These are phyloP conservation scores for sheep (Ovis aries) DNA, from an alignment of 2,113 vertebrate genomes.

Conservation along the genomic window ARS-UI_Ramb_v3.0 NC_056058.1:91810001-91810500, in stretches of 20 bases:
- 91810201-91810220: slow-evolving; percentile 75
- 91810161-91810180: slow-evolving; percentile 75
- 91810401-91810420: slow-evolving; percentile 75
- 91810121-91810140: slow-evolving; percentile 75
- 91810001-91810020: slow-evolving; percentile 55
- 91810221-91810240: slow-evolving; percentile 74
- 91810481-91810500: slow-evolving; percentile 86
- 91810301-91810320: slow-evolving; percentile 67
- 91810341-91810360: slow-evolving; percentile 54
- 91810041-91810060: slow-evolving; percentile 65
- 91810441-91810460: slow-evolving; percentile 80
- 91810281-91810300: slow-evolving; percentile 67
- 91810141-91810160: slow-evolving; percentile 77
- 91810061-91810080: slow-evolving; percentile 73
- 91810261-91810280: slow-evolving; percentile 64
- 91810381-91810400: slow-evolving; percentile 65
- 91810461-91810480: slow-evolving; percentile 83
- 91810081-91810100: slow-evolving; percentile 42
- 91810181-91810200: slow-evolving; percentile 80
- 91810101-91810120: slow-evolving; percentile 67
- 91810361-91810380: slow-evolving; percentile 54
- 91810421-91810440: slow-evolving; percentile 79
- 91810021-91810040: not conserved
- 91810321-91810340: slow-evolving; percentile 64
- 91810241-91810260: slow-evolving; percentile 61